phyloP scores from a whole-genome alignment of 2,888 invertebrate genomes.

The Acrobasis suavella region DNA sequence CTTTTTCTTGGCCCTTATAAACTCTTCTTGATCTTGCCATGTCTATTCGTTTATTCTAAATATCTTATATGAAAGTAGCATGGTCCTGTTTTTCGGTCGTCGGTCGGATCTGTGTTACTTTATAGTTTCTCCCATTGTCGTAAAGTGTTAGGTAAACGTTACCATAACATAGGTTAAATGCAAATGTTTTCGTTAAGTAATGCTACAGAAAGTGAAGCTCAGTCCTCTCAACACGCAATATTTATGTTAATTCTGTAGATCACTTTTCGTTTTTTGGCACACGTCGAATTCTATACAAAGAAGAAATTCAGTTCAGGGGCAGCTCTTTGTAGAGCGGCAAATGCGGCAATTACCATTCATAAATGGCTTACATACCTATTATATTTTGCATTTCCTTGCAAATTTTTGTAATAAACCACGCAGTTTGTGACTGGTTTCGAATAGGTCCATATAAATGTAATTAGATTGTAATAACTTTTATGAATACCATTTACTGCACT shows the following conservation, averaged over 20 bases:
- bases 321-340: slow-evolving; percentile 26
- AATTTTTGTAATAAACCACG: slow-evolving; percentile 19
- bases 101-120: background rate
- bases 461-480: too few relatives aligned
- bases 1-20: background rate
- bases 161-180: slow-evolving; percentile 20
- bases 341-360: slow-evolving; percentile 37
- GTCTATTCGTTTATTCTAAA: too few relatives aligned
- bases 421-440: slow-evolving; percentile 19
- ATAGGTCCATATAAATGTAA: slow-evolving; percentile 3
- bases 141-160: slow-evolving; percentile 35
- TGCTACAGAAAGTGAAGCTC: slow-evolving; percentile 18
- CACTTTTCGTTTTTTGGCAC: slow-evolving; percentile 46
- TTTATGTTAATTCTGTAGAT: slow-evolving; percentile 54
- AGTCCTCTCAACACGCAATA: slow-evolving; percentile 39
- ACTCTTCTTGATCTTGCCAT: background rate
- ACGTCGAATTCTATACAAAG: slow-evolving; percentile 51
- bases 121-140: slow-evolving; percentile 27
- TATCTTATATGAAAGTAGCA: too few relatives aligned
- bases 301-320: slow-evolving; percentile 49
- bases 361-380: slow-evolving; percentile 39
- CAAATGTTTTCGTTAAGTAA: slow-evolving; percentile 25
- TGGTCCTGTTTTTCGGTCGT: too few relatives aligned
- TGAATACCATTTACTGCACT: too few relatives aligned
- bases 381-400: slow-evolving; percentile 30